Evolutionary conservation across 2,113 vertebrate genomes (phyloP), one percentile per base, ranked within the genome.

Genomic region (Melanotaenia duboulayi): DNA sequence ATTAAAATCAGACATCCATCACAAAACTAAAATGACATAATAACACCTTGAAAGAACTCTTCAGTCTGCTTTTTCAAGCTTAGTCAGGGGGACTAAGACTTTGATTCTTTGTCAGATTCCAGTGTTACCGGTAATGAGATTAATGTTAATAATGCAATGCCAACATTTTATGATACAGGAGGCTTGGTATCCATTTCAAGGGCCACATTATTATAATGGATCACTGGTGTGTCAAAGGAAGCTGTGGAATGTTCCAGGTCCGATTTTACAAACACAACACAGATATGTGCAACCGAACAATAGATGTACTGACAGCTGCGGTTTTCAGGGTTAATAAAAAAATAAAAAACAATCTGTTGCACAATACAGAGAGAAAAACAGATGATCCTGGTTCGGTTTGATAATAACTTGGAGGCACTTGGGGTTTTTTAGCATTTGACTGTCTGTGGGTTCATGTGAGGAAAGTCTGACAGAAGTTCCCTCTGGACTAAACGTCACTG

Each of bases 91-190:
- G 22, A 75, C 67, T 68, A 46, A 80, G 69, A 71, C 82, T 90
- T 88, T 91, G 79, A 89, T 85, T 71, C 12, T 28, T 82, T 82
- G 67, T 90, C 87, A 52, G 70, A 87, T 91, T 86, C 82, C 84
- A 89, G 40, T 3, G 55, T 67, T 76, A 83, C 81, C 70, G 35
- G 68, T 84, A 86, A 89, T 90, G 59, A 81, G 48, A 7, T 19
- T 73, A 69, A 83, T 54, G 71, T 76, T 88, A 76, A 88, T 77
- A 51, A 54, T 13, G 16, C 81, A 90, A 89, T 83, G 13, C 61
- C 74, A 59, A 32, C 65, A 57, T 86, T 87, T 88, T 51, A 73
- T 54, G 65, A 77, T 23, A 51, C 62, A 65, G 61, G 64, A 44
- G 68, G 77, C 44, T 44, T 59, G 17, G 54, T 84, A 86, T 90